Percentiles rank a stretch among this genome's conserved stretches.
Conservation (phyloP, 1,140 invertebrate species). For the Chironomus striatipennis region DNA sequence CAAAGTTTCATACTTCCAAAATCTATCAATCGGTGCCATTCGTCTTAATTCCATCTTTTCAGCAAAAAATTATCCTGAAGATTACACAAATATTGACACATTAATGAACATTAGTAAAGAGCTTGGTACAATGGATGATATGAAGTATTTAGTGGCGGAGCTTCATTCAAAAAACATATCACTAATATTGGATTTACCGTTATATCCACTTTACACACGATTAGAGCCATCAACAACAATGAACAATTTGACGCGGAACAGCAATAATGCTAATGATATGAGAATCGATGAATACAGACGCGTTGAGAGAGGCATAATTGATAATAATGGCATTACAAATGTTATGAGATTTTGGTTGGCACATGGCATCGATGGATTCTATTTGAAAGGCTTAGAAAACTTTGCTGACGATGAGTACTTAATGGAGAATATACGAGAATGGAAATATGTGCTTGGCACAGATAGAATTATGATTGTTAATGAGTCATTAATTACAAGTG, state of each 20-base stretch:
- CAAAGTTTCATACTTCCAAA: conserved; percentile 57
- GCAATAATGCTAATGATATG: neutral
- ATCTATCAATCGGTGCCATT: conserved; percentile 55
- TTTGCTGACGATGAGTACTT: conserved; percentile 43
- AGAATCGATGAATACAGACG: conserved; percentile 13
- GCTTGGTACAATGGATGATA: conserved; percentile 56
- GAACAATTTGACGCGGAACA: conserved; percentile 26
- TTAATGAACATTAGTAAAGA: conserved; percentile 51
- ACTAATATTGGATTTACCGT: conserved; percentile 64
- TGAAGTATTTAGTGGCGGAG: conserved; percentile 48
- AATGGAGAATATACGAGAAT: conserved; percentile 46
- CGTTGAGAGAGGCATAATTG: conserved; percentile 28
- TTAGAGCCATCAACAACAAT: conserved; percentile 32
- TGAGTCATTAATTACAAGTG: conserved; percentile 45
- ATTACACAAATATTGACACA: conserved; percentile 55
- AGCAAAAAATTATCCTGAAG: conserved; percentile 57
- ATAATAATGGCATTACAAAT: conserved; percentile 40
- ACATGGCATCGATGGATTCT: conserved; percentile 68
- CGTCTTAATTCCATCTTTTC: conserved; percentile 67
- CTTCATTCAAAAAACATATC: conserved; percentile 59
- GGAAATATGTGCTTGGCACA: conserved; percentile 54
- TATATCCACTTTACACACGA: conserved; percentile 48
- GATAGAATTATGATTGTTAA: conserved; percentile 58
- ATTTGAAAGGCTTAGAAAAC: conserved; percentile 58
- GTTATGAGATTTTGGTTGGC: conserved; percentile 56